Percentiles rank a stretch among this genome's conserved stretches.
Conservation (phyloP, 2,113 vertebrate genomes). For the Electrona antarctica region DNA sequence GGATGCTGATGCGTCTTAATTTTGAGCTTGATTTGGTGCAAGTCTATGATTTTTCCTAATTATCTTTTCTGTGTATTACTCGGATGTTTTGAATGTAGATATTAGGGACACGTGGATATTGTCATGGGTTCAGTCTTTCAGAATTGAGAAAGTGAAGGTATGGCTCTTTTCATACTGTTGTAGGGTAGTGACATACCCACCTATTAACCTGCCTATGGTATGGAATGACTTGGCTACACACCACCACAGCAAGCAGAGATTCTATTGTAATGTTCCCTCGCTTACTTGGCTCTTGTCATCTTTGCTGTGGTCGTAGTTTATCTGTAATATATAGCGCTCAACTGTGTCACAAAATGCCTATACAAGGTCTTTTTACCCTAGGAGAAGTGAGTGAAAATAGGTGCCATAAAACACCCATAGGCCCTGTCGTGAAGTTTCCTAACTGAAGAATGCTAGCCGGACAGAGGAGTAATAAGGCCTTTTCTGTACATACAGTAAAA, state of each 20-base stretch:
- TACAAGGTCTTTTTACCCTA: neutral
- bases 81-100: slow-evolving; percentile 14
- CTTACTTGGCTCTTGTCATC: neutral
- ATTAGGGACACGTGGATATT: slow-evolving; percentile 18
- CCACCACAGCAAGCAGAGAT: neutral
- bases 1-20: neutral
- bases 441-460: too few relatives aligned
- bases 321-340: neutral
- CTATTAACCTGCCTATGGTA: slow-evolving; percentile 23
- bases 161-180: slow-evolving; percentile 27
- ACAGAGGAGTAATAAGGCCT: too few relatives aligned
- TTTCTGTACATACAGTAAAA: neutral
- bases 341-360: neutral
- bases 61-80: slow-evolving; percentile 10
- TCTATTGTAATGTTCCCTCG: too few relatives aligned
- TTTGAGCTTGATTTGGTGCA: neutral
- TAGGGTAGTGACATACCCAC: slow-evolving; percentile 15
- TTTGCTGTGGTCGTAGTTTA: neutral
- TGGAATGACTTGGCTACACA: slow-evolving; percentile 11
- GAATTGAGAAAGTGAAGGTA: slow-evolving; percentile 12
- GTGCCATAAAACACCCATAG: too few relatives aligned
- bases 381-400: neutral
- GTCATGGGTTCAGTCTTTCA: slow-evolving; percentile 15
- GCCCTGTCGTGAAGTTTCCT: too few relatives aligned
- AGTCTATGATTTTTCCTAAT: neutral